Evolutionary conservation across 2,888 invertebrate genomes (phyloP).

Genomic region (Hirtodrosophila trivittata): DNA sequence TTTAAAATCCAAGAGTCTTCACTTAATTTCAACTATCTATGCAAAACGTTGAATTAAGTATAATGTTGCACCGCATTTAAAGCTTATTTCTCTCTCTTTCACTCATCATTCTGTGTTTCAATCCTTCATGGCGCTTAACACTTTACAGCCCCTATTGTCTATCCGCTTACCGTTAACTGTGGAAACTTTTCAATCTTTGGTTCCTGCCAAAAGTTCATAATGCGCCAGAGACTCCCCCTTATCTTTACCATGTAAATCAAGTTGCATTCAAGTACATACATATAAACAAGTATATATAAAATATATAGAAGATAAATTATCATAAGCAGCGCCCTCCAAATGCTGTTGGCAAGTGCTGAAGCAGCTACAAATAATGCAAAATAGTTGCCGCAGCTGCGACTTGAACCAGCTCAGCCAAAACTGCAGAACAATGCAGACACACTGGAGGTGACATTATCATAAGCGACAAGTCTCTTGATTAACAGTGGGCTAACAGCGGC

Average conservation of each 20-base stretch:
- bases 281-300: conserved; percentile 10
- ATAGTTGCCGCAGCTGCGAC: conserved; percentile 63
- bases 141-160: conserved; percentile 15
- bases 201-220: conserved; percentile 50
- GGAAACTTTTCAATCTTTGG: conserved; percentile 36
- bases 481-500: conserved; percentile 16
- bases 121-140: conserved; percentile 11
- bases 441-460: conserved; percentile 1
- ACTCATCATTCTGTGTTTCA: conserved; percentile 3
- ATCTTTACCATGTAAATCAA: conserved; percentile 51
- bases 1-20: neutral
- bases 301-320: conserved; percentile 48
- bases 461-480: conserved; percentile 22
- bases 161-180: conserved; percentile 2
- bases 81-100: neutral
- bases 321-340: conserved; percentile 57
- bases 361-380: conserved; percentile 53
- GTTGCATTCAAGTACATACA: conserved; percentile 11
- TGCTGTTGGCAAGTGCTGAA: conserved; percentile 44
- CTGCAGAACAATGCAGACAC: neutral
- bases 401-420: conserved; percentile 23
- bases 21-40: neutral
- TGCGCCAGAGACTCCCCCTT: conserved; percentile 6
- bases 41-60: too few species aligned
- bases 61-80: too few species aligned